phyloP scores from a whole-genome alignment of 2,113 vertebrate genomes.

The Nibea albiflora region DNA sequence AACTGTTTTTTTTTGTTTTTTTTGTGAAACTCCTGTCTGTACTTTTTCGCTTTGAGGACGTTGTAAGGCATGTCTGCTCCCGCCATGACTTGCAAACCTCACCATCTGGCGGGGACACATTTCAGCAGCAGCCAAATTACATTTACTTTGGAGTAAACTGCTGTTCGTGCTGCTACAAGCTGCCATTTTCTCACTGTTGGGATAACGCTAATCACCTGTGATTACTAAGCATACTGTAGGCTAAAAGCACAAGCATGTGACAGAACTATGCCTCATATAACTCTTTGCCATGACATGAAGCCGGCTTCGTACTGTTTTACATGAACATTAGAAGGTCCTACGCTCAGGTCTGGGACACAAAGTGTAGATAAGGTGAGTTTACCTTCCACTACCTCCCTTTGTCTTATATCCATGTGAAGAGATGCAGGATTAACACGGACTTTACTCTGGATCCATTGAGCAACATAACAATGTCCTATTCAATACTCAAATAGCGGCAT shows the following conservation, averaged over 20 bases:
- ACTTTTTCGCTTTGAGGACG: constrained; percentile 43
- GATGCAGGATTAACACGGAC: neutral
- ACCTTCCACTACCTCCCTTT: constrained; percentile 1
- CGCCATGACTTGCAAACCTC: constrained; percentile 44
- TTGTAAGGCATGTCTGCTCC: constrained; percentile 46
- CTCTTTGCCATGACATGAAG: neutral
- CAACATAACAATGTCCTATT: constrained; percentile 34
- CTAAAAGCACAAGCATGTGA: constrained; percentile 5
- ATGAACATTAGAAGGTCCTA: neutral
- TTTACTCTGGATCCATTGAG: neutral
- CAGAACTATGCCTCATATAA: neutral
- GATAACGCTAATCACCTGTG: constrained; percentile 61
- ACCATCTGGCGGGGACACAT: constrained; percentile 68
- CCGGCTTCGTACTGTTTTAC: neutral
- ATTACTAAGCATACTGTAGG: constrained; percentile 44
- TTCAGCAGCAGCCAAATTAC: constrained; percentile 66
- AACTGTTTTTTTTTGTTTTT: constrained; percentile 20
- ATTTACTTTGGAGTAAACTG: constrained; percentile 58
- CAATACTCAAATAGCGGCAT: constrained; percentile 24
- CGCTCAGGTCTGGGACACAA: too few relatives aligned
- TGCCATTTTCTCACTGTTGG: constrained; percentile 56
- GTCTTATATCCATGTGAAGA: constrained; percentile 2
- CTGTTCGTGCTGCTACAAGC: constrained; percentile 43
- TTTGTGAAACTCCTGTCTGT: constrained; percentile 17
- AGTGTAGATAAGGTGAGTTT: constrained; percentile 8